Conservation (phyloP, 2,797 vertebrate genomes). For the Characodon lateralis region DNA sequence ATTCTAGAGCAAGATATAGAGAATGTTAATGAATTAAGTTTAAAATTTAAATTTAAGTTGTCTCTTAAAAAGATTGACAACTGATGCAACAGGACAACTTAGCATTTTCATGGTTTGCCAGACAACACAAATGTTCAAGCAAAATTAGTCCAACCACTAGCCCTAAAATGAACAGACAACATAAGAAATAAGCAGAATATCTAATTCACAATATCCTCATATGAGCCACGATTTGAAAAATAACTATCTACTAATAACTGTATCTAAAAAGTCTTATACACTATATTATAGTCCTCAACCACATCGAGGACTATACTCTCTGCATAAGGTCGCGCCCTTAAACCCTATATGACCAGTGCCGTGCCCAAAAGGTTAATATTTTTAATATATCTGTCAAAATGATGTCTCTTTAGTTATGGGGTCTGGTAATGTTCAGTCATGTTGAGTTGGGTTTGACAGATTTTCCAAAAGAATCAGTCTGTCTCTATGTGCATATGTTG, state of each 20-base stretch:
- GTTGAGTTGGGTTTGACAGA: neutral
- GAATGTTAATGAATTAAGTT: too few species aligned
- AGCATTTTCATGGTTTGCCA: neutral
- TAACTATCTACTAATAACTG: neutral
- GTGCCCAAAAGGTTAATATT: neutral
- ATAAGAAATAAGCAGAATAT: neutral
- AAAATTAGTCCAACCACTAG: too few species aligned
- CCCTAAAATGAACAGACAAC: neutral
- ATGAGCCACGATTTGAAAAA: constrained; percentile 11
- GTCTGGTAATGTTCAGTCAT: neutral
- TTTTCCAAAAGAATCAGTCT: neutral
- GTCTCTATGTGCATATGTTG: neutral
- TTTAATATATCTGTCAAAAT: constrained; percentile 8
- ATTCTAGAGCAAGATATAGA: too few species aligned
- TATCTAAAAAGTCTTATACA: neutral
- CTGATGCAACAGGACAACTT: too few species aligned
- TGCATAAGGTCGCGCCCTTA: too few species aligned
- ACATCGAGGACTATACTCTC: too few species aligned
- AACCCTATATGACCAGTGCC: too few species aligned
- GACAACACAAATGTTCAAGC: neutral
- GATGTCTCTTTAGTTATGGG: neutral
- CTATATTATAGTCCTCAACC: too few species aligned
- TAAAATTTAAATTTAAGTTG: too few species aligned
- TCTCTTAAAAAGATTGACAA: too few species aligned
- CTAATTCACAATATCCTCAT: constrained; percentile 8